phyloP scores from a whole-genome alignment of 1,140 invertebrate genomes.

The Cotesia typhae region DNA sequence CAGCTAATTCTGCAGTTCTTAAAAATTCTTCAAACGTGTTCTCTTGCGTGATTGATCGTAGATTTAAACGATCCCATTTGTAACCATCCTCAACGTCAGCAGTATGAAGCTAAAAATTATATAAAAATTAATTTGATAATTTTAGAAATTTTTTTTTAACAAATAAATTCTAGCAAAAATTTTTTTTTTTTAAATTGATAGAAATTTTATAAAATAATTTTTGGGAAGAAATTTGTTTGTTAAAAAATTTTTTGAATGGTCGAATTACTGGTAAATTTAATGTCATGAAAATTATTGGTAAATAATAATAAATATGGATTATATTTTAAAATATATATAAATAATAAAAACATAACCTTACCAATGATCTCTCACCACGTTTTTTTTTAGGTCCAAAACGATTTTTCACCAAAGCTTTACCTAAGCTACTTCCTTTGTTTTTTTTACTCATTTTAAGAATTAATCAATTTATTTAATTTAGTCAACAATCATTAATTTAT shows the following conservation, averaged over 20 bases:
- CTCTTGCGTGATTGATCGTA: conserved; percentile 95
- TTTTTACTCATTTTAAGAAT: conserved; percentile 35
- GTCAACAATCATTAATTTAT: background rate
- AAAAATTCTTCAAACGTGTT: conserved; percentile 96
- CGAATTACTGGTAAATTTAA: too few species aligned
- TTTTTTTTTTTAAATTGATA: too few species aligned
- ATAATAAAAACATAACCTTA: conserved; percentile 37
- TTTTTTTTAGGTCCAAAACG: conserved; percentile 72
- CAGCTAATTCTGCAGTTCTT: conserved; percentile 90
- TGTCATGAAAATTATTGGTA: too few species aligned
- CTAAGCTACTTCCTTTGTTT: conserved; percentile 73
- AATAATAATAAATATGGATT: background rate
- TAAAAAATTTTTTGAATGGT: too few species aligned
- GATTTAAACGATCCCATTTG: conserved; percentile 87
- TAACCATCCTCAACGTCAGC: conserved; percentile 89
- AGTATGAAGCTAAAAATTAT: conserved; percentile 79
- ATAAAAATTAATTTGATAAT: background rate
- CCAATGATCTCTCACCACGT: conserved; percentile 68
- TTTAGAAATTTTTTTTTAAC: background rate
- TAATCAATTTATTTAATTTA: background rate
- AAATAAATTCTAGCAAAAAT: background rate
- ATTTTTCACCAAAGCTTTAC: conserved; percentile 79
- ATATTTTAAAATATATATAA: background rate
- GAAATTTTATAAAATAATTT: too few species aligned
- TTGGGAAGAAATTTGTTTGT: too few species aligned